Conservation (phyloP, 2,888 invertebrate genomes). For the Altica lythri region DNA sequence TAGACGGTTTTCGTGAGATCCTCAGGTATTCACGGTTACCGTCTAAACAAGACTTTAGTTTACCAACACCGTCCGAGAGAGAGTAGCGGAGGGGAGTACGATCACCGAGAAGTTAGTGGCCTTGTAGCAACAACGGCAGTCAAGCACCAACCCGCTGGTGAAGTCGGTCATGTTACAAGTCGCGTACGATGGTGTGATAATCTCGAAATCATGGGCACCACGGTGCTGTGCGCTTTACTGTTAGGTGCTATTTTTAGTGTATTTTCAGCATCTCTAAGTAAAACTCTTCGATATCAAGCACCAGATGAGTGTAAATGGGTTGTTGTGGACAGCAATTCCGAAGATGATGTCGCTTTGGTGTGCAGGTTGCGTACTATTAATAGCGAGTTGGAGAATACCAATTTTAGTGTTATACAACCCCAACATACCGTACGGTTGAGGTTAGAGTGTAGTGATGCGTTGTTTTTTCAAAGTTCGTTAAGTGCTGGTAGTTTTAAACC, state of each 20-base stretch:
- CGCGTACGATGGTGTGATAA: conserved; percentile 49
- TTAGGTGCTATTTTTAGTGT: conserved; percentile 66
- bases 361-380: conserved; percentile 78
- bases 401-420: conserved; percentile 82
- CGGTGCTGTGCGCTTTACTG: conserved; percentile 64
- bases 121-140: conserved; percentile 57
- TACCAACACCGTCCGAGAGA: conserved; percentile 48
- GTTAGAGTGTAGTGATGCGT: conserved; percentile 78
- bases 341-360: conserved; percentile 71
- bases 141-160: conserved; percentile 65
- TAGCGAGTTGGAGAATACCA: conserved; percentile 80
- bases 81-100: conserved; percentile 46
- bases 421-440: conserved; percentile 77
- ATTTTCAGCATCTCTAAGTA: conserved; percentile 65
- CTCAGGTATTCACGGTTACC: too few relatives aligned
- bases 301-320: conserved; percentile 84
- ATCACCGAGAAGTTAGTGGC: conserved; percentile 56
- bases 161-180: conserved; percentile 57
- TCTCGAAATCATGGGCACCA: conserved; percentile 56
- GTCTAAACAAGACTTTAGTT: too few relatives aligned
- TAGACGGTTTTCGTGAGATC: too few relatives aligned
- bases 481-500: conserved; percentile 78
- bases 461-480: conserved; percentile 80
- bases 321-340: conserved; percentile 66
- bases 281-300: conserved; percentile 72